phyloP scores from a whole-genome alignment of 2,113 vertebrate genomes.

The Polypterus bichir region DNA sequence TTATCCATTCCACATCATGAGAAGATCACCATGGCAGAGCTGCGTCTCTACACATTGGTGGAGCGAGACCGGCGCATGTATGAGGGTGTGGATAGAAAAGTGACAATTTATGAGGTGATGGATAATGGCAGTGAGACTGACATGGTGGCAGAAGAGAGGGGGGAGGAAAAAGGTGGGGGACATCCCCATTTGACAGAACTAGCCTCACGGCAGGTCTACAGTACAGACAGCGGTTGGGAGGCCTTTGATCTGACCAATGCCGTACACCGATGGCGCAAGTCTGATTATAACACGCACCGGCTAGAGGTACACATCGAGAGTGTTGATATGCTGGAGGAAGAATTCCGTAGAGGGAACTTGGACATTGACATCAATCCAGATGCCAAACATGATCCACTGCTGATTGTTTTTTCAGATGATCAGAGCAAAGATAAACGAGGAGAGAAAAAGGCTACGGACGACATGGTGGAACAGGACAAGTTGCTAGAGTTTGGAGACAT shows the following conservation, averaged over 20 bases:
- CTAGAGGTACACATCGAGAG: constrained; percentile 83
- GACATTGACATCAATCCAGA: constrained; percentile 72
- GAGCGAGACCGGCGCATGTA: constrained; percentile 71
- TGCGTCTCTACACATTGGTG: constrained; percentile 80
- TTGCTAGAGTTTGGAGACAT: constrained; percentile 47
- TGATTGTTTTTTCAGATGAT: constrained; percentile 92
- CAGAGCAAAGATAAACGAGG: constrained; percentile 71
- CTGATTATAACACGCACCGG: constrained; percentile 58
- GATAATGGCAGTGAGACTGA: constrained; percentile 18
- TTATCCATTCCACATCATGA: constrained; percentile 85
- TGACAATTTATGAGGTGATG: constrained; percentile 72
- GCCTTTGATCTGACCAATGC: constrained; percentile 80
- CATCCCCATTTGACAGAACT: constrained; percentile 38
- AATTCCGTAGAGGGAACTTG: constrained; percentile 43
- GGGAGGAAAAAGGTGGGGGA: constrained; percentile 20
- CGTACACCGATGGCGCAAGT: constrained; percentile 65
- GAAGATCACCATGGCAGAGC: constrained; percentile 73
- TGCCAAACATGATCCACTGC: constrained; percentile 74
- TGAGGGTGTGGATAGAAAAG: constrained; percentile 68
- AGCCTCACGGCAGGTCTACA: constrained; percentile 72
- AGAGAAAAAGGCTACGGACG: constrained; percentile 69
- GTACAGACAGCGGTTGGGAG: constrained; percentile 77
- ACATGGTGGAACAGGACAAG: constrained; percentile 86
- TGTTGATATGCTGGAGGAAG: constrained; percentile 32
- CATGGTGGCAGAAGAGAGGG: constrained; percentile 19